Evolutionary conservation across 2,888 invertebrate genomes (phyloP), one percentile per base, ranked within the genome.

Genomic region (Hydrotaea diabolus): DNA sequence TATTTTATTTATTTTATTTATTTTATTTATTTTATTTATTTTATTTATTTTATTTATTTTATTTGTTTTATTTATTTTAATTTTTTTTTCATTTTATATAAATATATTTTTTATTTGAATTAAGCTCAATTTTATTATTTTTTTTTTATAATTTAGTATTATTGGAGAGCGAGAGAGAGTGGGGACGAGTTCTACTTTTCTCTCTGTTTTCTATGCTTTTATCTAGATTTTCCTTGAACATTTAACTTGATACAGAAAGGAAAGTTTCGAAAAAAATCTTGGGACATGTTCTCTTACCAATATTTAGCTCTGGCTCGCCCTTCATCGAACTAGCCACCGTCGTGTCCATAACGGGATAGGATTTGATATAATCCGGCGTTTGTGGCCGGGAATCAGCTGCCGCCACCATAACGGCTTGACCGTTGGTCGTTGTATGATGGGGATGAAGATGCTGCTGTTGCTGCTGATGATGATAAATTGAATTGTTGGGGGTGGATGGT

Each of bases 311-410:
- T 2, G 92, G 92, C 83, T 92, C 92, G 2, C 92, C 92, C 86
- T 92, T 92, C 19, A 92, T 89, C 77, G 92, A 92, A 87, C 92
- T 92, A 82, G 92, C 92, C 81, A 92, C 92, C 81, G 92, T 92
- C 81, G 92, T 92, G 90, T 92, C 92, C 92, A 92, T 92, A 82
- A 92, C 92, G 79, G 92, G 92, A 89, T 92, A 92, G 36, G 92
- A 92, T 88, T 92, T 92, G 19, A 92, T 92, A 84, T 92, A 92
- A 77, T 92, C 92, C 86, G 92, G 92, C 0, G 92, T 92, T 83
- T 92, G 92, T 8, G 92, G 92, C 83, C 92, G 90, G 53, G 90
- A 90, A 86, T 91, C 91, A 72, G 90, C 88, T 59, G 90, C 88
- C 78, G 89, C 89, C n/a, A 89, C 88, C 11, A 89, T 84, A 66